Percentiles rank a stretch among this genome's conserved stretches.
Evolutionary conservation across 2,797 vertebrate species (phyloP).

Genomic region (Sparidentex hasta): DNA sequence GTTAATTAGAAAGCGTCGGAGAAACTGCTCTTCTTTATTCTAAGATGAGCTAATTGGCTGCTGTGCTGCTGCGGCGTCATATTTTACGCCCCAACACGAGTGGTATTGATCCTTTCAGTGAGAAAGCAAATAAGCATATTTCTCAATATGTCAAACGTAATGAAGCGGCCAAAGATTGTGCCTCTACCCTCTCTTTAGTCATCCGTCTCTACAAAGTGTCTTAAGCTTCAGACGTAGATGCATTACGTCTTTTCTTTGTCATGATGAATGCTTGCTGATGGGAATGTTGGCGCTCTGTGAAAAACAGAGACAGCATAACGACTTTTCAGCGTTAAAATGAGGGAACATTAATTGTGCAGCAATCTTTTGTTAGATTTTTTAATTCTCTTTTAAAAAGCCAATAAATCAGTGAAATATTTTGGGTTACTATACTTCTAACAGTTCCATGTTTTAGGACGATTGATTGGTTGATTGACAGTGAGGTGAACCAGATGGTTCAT

Average conservation of each 20-base stretch:
- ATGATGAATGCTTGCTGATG: no score
- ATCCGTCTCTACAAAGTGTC: not conserved
- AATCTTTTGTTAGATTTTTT: no score
- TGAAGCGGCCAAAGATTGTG: not conserved
- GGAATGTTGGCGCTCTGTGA: no score
- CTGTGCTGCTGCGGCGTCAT: not conserved
- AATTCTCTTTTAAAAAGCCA: no score
- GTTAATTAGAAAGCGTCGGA: conserved; percentile 23
- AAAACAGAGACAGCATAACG: no score
- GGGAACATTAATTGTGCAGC: no score
- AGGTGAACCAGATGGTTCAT: no score
- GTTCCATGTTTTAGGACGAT: no score
- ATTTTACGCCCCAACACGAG: not conserved
- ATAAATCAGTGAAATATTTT: not conserved
- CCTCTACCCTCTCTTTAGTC: not conserved
- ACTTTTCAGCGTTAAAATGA: no score
- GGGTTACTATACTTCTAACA: no score
- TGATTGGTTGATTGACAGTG: no score
- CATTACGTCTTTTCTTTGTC: not conserved
- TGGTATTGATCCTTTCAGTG: not conserved
- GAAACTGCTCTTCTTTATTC: not conserved
- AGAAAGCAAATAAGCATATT: not conserved
- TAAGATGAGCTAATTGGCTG: conserved; percentile 1
- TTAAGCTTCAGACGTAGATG: not conserved
- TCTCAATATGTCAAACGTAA: not conserved